These are phyloP conservation scores for Pseudomugil tenellus DNA, from an alignment of 2,797 vertebrate genomes.

Conservation along the genomic window DNA sequence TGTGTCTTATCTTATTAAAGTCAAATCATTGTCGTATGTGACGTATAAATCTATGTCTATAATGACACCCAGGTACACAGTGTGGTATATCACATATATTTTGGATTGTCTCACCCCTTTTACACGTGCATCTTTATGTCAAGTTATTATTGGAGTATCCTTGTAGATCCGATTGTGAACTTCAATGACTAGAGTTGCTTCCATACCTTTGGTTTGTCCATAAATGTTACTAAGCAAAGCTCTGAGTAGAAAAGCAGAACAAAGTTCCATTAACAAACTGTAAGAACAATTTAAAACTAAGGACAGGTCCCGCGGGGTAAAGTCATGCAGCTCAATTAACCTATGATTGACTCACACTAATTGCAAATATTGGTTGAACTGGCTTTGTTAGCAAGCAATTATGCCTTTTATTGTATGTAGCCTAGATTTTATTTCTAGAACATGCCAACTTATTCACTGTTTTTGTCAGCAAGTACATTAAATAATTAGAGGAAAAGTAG, in stretches of 20 bases:
- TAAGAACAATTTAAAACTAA: slow-evolving; percentile 20
- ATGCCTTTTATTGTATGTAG: background rate
- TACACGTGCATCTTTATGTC: background rate
- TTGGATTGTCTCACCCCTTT: background rate
- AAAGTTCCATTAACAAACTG: slow-evolving; percentile 18
- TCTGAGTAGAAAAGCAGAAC: slow-evolving; percentile 1
- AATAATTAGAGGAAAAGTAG: no score
- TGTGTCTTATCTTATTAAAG: background rate
- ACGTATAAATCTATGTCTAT: background rate
- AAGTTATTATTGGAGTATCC: background rate
- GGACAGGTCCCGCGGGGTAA: slow-evolving; percentile 17
- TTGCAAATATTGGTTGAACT: slow-evolving; percentile 23
- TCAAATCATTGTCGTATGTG: background rate
- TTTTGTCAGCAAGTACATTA: background rate
- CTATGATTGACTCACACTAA: slow-evolving; percentile 22
- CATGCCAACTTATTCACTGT: background rate
- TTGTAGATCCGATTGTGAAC: background rate
- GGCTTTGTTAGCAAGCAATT: slow-evolving; percentile 5
- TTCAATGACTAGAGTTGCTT: background rate
- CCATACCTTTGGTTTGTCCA: background rate
- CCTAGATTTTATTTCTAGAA: background rate
- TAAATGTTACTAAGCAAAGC: background rate
- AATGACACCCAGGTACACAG: no score
- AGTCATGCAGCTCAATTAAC: slow-evolving; percentile 30
- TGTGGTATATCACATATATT: background rate